Evolutionary conservation across 2,888 invertebrate species (phyloP), one percentile per base, ranked within the genome.

Genomic region (Nemurella pictetii): DNA sequence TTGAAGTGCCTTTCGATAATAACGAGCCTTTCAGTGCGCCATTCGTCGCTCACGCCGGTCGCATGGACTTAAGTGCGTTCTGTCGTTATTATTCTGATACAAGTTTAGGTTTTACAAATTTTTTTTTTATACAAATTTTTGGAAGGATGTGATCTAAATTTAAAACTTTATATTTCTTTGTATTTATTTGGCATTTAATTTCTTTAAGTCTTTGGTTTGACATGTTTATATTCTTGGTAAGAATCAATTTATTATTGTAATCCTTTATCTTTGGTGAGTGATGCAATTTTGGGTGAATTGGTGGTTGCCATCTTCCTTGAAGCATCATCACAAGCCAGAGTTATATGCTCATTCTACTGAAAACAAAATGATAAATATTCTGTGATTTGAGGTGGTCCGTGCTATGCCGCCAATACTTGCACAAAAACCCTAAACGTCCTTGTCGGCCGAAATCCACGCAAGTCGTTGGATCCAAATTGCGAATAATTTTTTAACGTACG

Each of bases 321-420:
- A 75, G 29, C 26, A 35, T n/a, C 80, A 72, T 82, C 82, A 28
- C 29, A 15, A 72, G 29, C 82, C 82, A 82, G 72, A 28, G 82
- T 82, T 20, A 28, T 20, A 28, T 26, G 27, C 28, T 29, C 55
- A 55, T 55, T 72, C 29, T 26, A 82, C 82, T 82, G 55, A 82
- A 81, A 82, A 82, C 85, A 83, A 86, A 86, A 86, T 83, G 84
- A 73, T 84, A 35, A 85, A 86, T 55, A 85, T 85, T 90, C 91
- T 91, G 91, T 91, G 91, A 91, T 91, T 91, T 91, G 91, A 89
- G 90, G 90, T 90, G 90, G 91, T 90, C 91, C 91, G 82, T 85
- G 74, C 80, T 32, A 84, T 28, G 36, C 32, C 20, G 84, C 30
- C 55, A 84, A 80, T 80, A 72, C 55, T 78, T 84, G 80, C 73